Percentiles rank a stretch among this genome's conserved stretches.
Conservation (phyloP, 2,113 vertebrate genomes). For the Nanorana parkeri region DNA sequence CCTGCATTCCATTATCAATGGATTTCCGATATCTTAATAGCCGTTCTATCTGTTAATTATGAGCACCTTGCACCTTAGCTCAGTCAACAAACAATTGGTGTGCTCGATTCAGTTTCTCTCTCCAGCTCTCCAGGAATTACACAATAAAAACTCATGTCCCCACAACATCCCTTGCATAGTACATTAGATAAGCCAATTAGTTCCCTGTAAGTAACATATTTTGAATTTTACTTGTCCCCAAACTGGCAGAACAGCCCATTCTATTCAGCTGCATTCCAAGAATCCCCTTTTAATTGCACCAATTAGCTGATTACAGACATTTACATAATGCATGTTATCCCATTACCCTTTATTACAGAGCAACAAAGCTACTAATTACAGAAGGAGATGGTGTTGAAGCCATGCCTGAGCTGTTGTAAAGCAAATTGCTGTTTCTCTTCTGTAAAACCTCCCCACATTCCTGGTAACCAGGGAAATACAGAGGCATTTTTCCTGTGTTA, state of each 20-base stretch:
- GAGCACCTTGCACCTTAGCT: not conserved
- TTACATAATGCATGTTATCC: slow-evolving; percentile 32
- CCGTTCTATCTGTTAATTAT: not conserved
- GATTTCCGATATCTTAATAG: not conserved
- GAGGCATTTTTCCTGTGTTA: not conserved
- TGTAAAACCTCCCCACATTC: not conserved
- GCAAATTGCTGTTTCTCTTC: not conserved
- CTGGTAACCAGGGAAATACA: slow-evolving; percentile 10
- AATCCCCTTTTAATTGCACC: slow-evolving; percentile 14
- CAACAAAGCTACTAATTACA: slow-evolving; percentile 42
- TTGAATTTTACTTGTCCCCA: slow-evolving; percentile 25
- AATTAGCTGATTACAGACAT: slow-evolving; percentile 45
- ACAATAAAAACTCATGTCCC: not conserved
- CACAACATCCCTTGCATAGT: not conserved
- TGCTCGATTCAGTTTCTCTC: not conserved
- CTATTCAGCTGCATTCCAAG: slow-evolving; percentile 32
- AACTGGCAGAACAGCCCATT: slow-evolving; percentile 2
- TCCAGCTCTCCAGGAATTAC: not conserved
- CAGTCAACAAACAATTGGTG: not conserved
- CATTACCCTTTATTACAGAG: slow-evolving; percentile 27
- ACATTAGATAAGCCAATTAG: slow-evolving; percentile 10
- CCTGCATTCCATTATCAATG: not conserved
- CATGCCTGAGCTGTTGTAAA: not conserved
- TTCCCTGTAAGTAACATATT: slow-evolving; percentile 1
- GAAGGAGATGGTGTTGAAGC: not conserved